Evolutionary conservation across 2,797 vertebrate species (phyloP), one percentile per base, ranked within the genome.

Genomic region (Botia kubotai): DNA sequence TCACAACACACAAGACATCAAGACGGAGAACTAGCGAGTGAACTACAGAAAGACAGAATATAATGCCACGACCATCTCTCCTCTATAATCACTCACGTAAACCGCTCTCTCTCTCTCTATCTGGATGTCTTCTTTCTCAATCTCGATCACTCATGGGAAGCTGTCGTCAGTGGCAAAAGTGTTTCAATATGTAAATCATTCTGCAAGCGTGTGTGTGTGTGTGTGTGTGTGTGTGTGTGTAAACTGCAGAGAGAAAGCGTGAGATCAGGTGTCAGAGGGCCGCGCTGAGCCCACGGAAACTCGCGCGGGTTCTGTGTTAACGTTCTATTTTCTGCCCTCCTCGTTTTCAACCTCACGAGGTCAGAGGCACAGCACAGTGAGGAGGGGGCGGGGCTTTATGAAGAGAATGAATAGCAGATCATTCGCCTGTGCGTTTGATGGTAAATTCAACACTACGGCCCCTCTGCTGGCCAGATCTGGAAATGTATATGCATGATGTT

Each of bases 231-330:
- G 43, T 46, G 43, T 77, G 10, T 77, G 39, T 81, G 71, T 62
- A 36, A 29, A 46, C 43, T 77, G 53, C 23, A 23, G 67, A 50
- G 21, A 21, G 26, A 87, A 90, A 92, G 88, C 88, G 89, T 66
- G 63, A 86, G 90, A 85, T 95, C 92, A 4, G 84, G 91, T 95
- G 93, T 90, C 92, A 85, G 65, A 52, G 46, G 67, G 83, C 77
- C 39, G 50, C 65, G 83, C 86, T 90, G 90, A 90, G 81, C 87
- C 62, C 85, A 87, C 77, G 70, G 83, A 89, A 87, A 85, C 75
- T 82, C 75, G 84, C 83, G 83, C 76, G 53, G 86, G 71, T 60
- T 80, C 79, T 81, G 62, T 57, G 81, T 76, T 84, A 82, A 80
- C 76, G 36, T 82, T 85, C 87, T 86, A 89, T 92, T 92, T 89